Base-by-base conservation (phyloP, 2,113 vertebrate species). In the Onychorhynchus coronatus region DNA sequence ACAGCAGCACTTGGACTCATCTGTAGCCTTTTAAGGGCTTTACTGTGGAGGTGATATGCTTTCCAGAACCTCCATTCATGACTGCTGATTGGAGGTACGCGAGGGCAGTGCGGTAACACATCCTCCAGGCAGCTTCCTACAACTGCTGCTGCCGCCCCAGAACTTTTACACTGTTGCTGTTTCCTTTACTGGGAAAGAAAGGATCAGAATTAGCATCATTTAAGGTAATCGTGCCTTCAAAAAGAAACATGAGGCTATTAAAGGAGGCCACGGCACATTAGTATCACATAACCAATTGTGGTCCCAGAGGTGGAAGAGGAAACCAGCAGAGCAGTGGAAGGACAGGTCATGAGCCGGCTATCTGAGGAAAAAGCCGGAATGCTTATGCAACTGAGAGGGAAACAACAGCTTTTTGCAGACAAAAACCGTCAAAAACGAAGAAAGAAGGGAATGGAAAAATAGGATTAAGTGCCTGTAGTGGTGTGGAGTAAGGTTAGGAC, bases 11-110 rank as follows among this genome's bases (percentile, higher is more conserved):
- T 89, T 85, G 89, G 87, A 95, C 68, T 83, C 79, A 78, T 92
- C 75, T 94, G 52, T 53, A 77, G 92, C 96, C 95, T 95, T 95
- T 94, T 97, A 96, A 92, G 94, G 96, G 61, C 86, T 95, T 95
- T 73, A 68, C 56, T 2, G 12, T 67, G 39, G 73, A 85, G 81
- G 81, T 91, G 92, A 96, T 95, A 56, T 0, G 76, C 92, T 94
- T 97, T 91, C 93, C 95, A 96, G 88, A 93, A 44, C 82, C 93
- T 63, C 80, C 94, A 96, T 96, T 96, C 92, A 96, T 62, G 90
- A 87, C 13, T 0, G 11, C 85, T 94, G 87, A 96, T 93, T 96
- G 92, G 94, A 93, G 82, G 82, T 37, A 61, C 39, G 27, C 61
- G 93, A 93, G 71, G 90, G 83, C 72, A 91, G 63, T 1, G 3